Evolutionary conservation across 2,797 vertebrate genomes (phyloP), one percentile per base, ranked within the genome.

Genomic region (Poliocrania exsul): DNA sequence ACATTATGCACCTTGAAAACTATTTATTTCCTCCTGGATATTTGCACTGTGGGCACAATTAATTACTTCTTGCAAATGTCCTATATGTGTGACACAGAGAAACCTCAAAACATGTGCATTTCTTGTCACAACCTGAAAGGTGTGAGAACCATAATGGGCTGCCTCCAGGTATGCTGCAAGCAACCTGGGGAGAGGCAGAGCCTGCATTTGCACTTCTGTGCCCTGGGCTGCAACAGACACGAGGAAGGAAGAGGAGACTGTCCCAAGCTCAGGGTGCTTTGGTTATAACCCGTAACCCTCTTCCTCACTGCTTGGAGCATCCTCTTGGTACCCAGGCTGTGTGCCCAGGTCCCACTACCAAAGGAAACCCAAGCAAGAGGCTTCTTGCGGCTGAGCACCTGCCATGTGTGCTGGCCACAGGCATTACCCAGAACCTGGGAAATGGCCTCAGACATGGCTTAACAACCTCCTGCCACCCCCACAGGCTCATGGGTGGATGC

Each of bases 401-500:
- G 42, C 3, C 21, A 9, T 0, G 11, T 0, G 28, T 1, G 2
- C 60, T 37, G 29, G 56, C 19, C 56, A 37, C 6, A 33, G 10
- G 28, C 0, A 0, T 7, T 1, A 23, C 5, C 56, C 23, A 26
- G 37, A 64, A 4, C 38, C 33, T 13, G 33, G 51, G 29, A 47
- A 49, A 46, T 0, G 3, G 44, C 61, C 49, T 25, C 44, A 16
- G 24, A 19, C 13, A 8, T 6, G 29, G 24, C 57, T 33, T 5
- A 21, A 9, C 14, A 6, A 2, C 38, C 37, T 62, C 26, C 57
- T 51, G 61, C 17, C 46, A 4, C 12, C 1, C 2, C 11, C 11
- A 3, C 19, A 16, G 44, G 58, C 9, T 1, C 37, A 6, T 0
- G 1, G 31, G 60, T 4, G 3, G 38, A 24, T 0, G 0, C 33